Conservation (phyloP, 92 coral and sea anemone genomes). For the Palythoa grandis region DNA sequence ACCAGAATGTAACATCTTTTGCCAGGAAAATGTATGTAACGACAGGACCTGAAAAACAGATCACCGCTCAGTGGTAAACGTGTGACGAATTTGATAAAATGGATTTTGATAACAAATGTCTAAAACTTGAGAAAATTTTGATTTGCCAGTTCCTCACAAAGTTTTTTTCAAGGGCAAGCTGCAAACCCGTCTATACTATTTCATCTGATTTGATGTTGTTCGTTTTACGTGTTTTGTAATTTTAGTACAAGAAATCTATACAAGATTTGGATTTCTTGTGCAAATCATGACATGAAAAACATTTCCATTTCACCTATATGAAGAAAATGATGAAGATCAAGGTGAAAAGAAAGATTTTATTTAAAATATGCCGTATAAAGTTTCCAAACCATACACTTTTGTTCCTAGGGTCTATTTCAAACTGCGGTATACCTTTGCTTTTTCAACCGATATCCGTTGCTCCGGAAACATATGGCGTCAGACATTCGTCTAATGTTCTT, state of each 20-base stretch:
- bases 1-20: neutral
- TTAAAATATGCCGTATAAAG: neutral
- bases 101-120: neutral
- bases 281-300: neutral
- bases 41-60: neutral
- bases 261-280: neutral
- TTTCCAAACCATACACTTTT: neutral
- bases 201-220: no score
- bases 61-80: neutral
- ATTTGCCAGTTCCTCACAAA: neutral
- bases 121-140: neutral
- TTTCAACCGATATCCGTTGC: neutral
- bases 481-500: neutral
- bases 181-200: no score
- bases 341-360: neutral
- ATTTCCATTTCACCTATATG: neutral
- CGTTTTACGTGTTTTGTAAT: neutral
- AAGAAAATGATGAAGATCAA: neutral
- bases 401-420: neutral
- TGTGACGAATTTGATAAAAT: neutral
- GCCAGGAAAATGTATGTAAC: neutral
- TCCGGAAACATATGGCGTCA: slow-evolving; percentile 40
- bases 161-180: no score
- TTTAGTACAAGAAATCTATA: neutral
- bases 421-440: neutral